Evolutionary conservation across 2,888 invertebrate genomes (phyloP).

Genomic region (Electrophaes corylata): DNA sequence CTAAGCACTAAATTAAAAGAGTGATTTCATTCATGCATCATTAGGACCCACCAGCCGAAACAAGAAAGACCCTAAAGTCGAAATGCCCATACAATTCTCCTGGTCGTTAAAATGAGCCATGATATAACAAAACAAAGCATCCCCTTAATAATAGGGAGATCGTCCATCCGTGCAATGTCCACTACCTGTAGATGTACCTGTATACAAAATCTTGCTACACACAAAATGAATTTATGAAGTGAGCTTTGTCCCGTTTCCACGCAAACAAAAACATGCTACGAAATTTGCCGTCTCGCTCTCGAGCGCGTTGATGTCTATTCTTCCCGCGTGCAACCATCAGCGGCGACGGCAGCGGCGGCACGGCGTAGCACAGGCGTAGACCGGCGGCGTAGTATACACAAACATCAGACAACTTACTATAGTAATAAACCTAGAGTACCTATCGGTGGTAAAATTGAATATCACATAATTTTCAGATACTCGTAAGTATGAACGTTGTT

Average conservation of each 20-base stretch:
- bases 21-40: constrained; percentile 70
- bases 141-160: constrained; percentile 74
- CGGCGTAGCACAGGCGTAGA: constrained; percentile 54
- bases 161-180: constrained; percentile 75
- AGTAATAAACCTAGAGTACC: not conserved
- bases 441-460: not conserved
- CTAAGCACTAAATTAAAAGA: constrained; percentile 45
- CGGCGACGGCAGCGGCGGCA: constrained; percentile 31
- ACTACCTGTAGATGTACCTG: constrained; percentile 71
- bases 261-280: constrained; percentile 50
- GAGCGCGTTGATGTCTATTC: constrained; percentile 80
- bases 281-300: constrained; percentile 56
- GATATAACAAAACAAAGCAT: constrained; percentile 62
- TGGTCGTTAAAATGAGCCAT: constrained; percentile 63
- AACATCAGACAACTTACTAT: constrained; percentile 39
- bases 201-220: constrained; percentile 75
- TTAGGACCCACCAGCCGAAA: constrained; percentile 71
- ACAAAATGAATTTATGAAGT: constrained; percentile 59
- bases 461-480: no score
- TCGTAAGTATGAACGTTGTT: no score
- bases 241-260: constrained; percentile 66
- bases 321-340: constrained; percentile 60
- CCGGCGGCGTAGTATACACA: constrained; percentile 52
- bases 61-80: constrained; percentile 63
- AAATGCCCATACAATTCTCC: constrained; percentile 55